These are phyloP conservation scores for Dendrocopos noguchii DNA, from an alignment of 2,113 vertebrate species.

Conservation along the genomic window DNA sequence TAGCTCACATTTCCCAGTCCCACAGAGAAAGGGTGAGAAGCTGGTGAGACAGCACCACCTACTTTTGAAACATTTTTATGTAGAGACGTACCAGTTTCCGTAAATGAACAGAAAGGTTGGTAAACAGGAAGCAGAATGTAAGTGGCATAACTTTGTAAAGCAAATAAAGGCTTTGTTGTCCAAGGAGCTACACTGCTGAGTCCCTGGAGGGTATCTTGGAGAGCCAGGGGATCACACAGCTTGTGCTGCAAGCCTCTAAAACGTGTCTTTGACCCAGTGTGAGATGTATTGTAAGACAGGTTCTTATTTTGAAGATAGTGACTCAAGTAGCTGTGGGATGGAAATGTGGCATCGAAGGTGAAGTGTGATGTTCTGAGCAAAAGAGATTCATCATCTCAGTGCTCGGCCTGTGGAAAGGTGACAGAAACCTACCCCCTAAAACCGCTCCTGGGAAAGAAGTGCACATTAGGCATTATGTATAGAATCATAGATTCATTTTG, in stretches of 20 bases:
- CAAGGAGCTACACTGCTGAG: not conserved
- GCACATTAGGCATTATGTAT: accelerated
- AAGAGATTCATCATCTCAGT: not conserved
- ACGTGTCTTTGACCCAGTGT: not conserved
- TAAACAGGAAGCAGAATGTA: slow-evolving; percentile 23
- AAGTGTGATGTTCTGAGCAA: not conserved
- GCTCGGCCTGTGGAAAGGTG: not conserved
- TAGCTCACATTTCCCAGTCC: not conserved
- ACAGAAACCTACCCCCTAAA: not conserved
- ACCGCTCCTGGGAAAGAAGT: not conserved
- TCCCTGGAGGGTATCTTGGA: not conserved
- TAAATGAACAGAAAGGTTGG: not conserved
- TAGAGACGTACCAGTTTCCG: not conserved
- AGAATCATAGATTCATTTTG: too few relatives aligned
- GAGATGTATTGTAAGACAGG: not conserved
- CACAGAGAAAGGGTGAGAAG: not conserved
- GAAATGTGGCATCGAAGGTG: not conserved
- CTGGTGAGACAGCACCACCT: slow-evolving; percentile 47
- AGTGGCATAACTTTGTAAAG: not conserved
- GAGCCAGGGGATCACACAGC: not conserved
- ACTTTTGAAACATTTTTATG: not conserved
- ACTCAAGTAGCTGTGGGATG: not conserved
- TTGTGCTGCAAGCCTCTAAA: not conserved
- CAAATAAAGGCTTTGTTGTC: not conserved
- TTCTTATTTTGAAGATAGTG: accelerated